phyloP scores from a whole-genome alignment of 2,113 vertebrate genomes.

The Bagarius yarrelli region DNA sequence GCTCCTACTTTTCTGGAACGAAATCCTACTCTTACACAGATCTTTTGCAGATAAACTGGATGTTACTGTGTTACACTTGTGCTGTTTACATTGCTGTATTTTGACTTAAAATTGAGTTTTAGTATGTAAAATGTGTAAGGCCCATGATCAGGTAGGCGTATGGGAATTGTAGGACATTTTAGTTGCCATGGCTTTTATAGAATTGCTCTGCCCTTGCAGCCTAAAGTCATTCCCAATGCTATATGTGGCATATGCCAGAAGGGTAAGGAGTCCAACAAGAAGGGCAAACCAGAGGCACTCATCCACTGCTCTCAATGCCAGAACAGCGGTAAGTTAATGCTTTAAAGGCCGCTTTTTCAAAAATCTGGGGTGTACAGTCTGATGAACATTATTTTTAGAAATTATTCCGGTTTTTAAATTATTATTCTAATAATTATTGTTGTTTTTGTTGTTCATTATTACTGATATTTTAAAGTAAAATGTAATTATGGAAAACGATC shows the following conservation, averaged over 20 bases:
- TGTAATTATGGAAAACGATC: background rate
- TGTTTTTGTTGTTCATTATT: background rate
- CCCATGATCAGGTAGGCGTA: conserved; percentile 33
- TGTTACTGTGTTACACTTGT: background rate
- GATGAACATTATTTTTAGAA: no score
- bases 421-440: background rate
- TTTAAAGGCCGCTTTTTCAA: conserved; percentile 51
- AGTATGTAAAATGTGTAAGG: conserved; percentile 27
- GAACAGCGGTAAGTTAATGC: conserved; percentile 91
- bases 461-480: background rate
- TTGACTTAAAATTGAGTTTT: background rate
- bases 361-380: no score
- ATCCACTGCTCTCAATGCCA: conserved; percentile 99
- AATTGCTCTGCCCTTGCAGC: conserved; percentile 99
- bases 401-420: background rate
- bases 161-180: conserved; percentile 51
- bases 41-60: no score
- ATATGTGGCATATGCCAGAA: conserved; percentile 99
- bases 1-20: no score
- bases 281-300: conserved; percentile 91
- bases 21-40: no score
- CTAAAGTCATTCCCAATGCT: conserved; percentile 98
- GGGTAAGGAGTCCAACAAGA: conserved; percentile 99
- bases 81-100: background rate
- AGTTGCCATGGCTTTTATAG: conserved; percentile 88